These are phyloP conservation scores for Sabatieria punctata DNA, from an alignment of 2,888 invertebrate genomes.

Conservation along the genomic window DNA sequence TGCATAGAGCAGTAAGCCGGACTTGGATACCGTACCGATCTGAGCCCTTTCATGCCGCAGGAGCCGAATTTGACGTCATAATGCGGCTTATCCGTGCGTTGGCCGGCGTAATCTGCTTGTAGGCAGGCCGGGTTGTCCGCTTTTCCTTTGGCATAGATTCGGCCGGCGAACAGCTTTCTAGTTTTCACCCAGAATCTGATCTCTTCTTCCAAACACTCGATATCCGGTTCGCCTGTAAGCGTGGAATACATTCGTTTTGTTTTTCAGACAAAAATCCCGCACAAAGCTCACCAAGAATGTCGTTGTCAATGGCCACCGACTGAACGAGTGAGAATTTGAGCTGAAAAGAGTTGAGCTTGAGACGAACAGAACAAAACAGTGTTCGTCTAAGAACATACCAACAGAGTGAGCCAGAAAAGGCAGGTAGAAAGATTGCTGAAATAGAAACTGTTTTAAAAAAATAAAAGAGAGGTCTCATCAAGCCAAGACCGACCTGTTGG, in stretches of 20 bases:
- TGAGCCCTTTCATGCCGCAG: constrained; percentile 27
- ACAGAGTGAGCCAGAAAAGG: no score
- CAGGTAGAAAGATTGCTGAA: no score
- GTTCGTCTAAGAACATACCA: no score
- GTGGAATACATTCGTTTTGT: no score
- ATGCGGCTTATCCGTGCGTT: constrained; percentile 25
- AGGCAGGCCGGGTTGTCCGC: constrained; percentile 24
- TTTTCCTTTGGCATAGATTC: constrained; percentile 30
- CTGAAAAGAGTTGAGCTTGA: no score
- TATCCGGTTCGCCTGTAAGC: constrained; percentile 28
- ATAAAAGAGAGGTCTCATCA: no score
- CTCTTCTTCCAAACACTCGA: constrained; percentile 29
- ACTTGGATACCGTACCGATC: constrained; percentile 20
- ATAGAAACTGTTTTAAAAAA: no score
- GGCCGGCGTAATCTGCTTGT: constrained; percentile 22
- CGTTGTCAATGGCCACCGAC: background rate
- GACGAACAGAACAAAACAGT: no score
- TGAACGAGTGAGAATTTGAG: no score
- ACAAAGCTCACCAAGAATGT: background rate
- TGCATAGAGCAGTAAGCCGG: background rate
- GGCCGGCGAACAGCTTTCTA: constrained; percentile 24
- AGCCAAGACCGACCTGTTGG: no score
- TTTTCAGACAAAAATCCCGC: no score
- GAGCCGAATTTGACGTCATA: constrained; percentile 25
- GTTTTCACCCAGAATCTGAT: constrained; percentile 29